A percentile compares a stretch with the other conserved stretches of the same genome.
Evolutionary conservation across 2,888 invertebrate genomes (phyloP).

Genomic region (Subacronicta megacephala): DNA sequence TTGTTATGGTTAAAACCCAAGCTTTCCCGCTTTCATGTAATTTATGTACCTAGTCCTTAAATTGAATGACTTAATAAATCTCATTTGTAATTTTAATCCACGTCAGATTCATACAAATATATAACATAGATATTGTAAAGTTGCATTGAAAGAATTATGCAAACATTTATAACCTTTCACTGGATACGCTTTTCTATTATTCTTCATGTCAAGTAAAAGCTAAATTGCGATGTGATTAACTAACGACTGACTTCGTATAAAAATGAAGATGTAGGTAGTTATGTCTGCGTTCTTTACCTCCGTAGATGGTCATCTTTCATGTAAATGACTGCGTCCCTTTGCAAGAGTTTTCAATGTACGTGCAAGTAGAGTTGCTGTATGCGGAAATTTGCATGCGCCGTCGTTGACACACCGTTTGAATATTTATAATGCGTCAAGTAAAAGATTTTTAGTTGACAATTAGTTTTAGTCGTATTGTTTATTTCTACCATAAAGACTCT

Average conservation of each 20-base stretch:
- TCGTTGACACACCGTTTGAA: conserved; percentile 25
- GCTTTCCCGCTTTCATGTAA: no score
- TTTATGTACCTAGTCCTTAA: no score
- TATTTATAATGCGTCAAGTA: conserved; percentile 36
- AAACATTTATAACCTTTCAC: conserved; percentile 57
- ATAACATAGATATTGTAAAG: conserved; percentile 37
- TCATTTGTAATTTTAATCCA: no score
- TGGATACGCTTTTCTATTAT: conserved; percentile 34
- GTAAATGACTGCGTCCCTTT: conserved; percentile 27
- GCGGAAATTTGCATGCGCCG: conserved; percentile 41
- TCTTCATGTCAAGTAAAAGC: conserved; percentile 49
- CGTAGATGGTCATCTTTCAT: conserved; percentile 37
- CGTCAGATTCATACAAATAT: conserved; percentile 20
- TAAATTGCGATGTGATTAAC: conserved; percentile 33
- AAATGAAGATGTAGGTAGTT: conserved; percentile 30
- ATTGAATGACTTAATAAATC: no score
- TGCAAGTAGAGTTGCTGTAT: conserved; percentile 16
- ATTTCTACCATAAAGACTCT: not conserved
- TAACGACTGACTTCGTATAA: conserved; percentile 30
- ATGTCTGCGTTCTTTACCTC: conserved; percentile 35
- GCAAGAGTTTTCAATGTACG: conserved; percentile 24
- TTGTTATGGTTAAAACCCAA: no score
- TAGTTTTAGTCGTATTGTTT: conserved; percentile 7
- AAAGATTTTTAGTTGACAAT: conserved; percentile 7
- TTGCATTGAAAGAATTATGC: conserved; percentile 24